Percentiles rank a stretch among this genome's conserved stretches.
These are phyloP conservation scores for Rotaria sp. DNA, from an alignment of 2,888 invertebrate genomes.

Conservation along the genomic window DNA sequence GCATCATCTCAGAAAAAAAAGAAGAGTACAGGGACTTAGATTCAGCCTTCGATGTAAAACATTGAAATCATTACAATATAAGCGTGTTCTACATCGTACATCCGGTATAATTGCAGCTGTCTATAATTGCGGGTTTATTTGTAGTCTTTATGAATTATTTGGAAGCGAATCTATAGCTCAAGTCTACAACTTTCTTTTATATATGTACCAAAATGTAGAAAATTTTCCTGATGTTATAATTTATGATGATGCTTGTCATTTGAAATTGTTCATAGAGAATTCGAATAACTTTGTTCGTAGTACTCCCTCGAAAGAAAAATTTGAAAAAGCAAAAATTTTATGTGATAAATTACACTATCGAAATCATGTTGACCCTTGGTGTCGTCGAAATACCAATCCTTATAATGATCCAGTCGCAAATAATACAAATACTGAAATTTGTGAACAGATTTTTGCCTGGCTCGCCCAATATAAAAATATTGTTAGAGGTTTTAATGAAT, in stretches of 20 bases:
- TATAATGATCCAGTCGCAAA: neutral
- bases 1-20: no score
- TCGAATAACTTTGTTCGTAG: neutral
- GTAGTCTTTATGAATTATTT: neutral
- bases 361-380: neutral
- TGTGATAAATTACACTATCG: neutral
- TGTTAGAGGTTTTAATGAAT: neutral
- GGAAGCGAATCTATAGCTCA: neutral
- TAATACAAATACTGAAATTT: neutral
- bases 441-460: neutral
- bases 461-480: neutral
- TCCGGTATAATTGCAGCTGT: neutral
- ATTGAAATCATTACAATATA: neutral
- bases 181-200: neutral
- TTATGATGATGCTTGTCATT: neutral
- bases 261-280: neutral
- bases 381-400: neutral
- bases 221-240: neutral
- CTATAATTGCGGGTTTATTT: neutral
- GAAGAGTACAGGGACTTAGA: neutral
- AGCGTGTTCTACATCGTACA: neutral
- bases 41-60: neutral
- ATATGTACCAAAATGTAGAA: neutral
- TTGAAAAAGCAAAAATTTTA: neutral
- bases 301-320: neutral